A percentile compares a stretch with the other conserved stretches of the same genome.
These are phyloP conservation scores for Aurelia sp. DNA, from an alignment of 30 jellyfish, hydroid and myxozoan genomes.

Conservation along the genomic window DNA sequence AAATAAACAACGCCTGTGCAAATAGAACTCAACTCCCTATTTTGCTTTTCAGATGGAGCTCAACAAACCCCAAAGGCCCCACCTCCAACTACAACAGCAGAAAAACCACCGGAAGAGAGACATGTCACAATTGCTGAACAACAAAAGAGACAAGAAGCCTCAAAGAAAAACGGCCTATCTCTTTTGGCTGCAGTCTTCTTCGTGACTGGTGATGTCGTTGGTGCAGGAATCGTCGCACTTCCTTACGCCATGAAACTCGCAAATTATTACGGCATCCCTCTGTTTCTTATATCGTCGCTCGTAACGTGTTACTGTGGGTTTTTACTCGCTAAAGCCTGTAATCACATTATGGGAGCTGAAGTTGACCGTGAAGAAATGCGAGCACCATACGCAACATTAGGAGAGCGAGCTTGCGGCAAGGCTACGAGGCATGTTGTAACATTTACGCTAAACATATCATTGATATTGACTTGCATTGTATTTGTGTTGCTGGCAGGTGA, in stretches of 20 bases:
- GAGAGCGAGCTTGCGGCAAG: conserved; percentile 93
- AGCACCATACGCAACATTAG: conserved; percentile 95
- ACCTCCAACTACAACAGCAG: not conserved
- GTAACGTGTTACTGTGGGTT: conserved; percentile 89
- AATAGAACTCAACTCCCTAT: no score
- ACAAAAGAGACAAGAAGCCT: conserved; percentile 26
- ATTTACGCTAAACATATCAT: conserved; percentile 71
- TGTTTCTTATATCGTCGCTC: conserved; percentile 78
- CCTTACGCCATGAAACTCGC: conserved; percentile 97
- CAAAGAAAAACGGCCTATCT: conserved; percentile 66
- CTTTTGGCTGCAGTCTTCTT: conserved; percentile 85
- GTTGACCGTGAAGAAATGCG: conserved; percentile 88
- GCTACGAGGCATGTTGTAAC: conserved; percentile 81
- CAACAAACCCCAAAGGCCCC: conserved; percentile 56
- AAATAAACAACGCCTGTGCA: no score
- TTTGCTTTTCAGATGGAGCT: conserved; percentile 39
- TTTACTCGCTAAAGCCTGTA: conserved; percentile 88
- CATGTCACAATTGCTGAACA: conserved; percentile 7
- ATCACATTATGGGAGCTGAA: conserved; percentile 67
- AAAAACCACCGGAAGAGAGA: conserved; percentile 9
- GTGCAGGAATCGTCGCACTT: conserved; percentile 97
- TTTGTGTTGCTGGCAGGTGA: conserved; percentile 92
- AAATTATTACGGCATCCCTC: conserved; percentile 87
- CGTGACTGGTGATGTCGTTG: conserved; percentile 96
- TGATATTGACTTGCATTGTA: conserved; percentile 78